Conservation (phyloP, 2,888 invertebrate species). For the Panzeria rudis region DNA sequence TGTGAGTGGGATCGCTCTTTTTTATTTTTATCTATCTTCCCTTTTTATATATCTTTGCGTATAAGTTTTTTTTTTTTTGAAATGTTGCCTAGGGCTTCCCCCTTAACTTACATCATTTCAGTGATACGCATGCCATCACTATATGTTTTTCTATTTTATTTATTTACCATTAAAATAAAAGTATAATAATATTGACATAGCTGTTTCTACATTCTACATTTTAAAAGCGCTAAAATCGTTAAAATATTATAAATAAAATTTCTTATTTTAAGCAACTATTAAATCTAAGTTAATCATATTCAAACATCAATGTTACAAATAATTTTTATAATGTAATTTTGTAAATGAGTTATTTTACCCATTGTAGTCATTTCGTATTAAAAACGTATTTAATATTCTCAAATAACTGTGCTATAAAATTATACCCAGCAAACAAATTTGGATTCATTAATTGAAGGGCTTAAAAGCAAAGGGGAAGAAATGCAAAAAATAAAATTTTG, state of each 20-base stretch:
- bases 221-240: neutral
- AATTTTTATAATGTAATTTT: too few relatives aligned
- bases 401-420: neutral
- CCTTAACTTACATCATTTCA: neutral
- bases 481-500: too few relatives aligned
- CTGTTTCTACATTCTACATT: neutral
- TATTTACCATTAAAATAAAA: neutral
- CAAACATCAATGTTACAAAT: neutral
- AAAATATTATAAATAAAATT: neutral
- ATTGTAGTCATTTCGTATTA: too few relatives aligned
- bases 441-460: neutral
- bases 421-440: neutral
- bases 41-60: too few relatives aligned
- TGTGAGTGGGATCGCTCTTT: too few relatives aligned
- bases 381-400: neutral
- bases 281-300: neutral
- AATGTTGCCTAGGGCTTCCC: neutral
- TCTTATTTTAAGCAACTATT: neutral
- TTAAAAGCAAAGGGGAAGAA: too few relatives aligned
- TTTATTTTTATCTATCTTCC: too few relatives aligned
- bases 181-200: neutral
- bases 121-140: neutral
- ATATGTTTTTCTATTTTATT: neutral
- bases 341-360: too few relatives aligned
- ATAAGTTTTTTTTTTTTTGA: neutral